Percentiles rank a stretch among this genome's conserved stretches.
These are phyloP conservation scores for Helogale parvula DNA, from an alignment of 2,113 vertebrate species.

Conservation along the genomic window DNA sequence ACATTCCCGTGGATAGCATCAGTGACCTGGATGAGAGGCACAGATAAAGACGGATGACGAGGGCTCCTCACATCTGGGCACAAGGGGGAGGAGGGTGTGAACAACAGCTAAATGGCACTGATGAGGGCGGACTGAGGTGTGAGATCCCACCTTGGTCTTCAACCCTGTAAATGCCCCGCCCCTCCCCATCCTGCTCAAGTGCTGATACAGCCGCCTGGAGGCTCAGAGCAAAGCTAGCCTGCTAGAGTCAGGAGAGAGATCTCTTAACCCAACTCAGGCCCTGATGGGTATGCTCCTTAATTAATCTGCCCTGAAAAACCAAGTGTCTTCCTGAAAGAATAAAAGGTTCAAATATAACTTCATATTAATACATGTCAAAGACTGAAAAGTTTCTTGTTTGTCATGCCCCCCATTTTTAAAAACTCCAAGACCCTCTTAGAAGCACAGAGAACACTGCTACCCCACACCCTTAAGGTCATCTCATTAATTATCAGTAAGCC, in stretches of 20 bases:
- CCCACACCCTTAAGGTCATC: background rate
- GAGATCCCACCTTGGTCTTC: background rate
- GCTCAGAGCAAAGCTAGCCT: background rate
- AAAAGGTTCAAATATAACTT: background rate
- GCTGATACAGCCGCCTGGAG: background rate
- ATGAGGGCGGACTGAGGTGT: background rate
- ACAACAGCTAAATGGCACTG: background rate
- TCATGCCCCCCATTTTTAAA: background rate
- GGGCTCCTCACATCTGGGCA: background rate
- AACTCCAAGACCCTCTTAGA: background rate
- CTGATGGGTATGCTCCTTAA: background rate
- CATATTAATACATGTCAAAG: background rate
- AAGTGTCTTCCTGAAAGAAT: constrained; percentile 23
- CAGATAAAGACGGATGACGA: background rate
- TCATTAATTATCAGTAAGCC: background rate
- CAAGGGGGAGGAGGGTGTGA: background rate
- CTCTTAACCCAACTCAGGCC: background rate
- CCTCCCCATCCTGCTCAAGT: too few relatives aligned
- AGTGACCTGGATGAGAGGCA: background rate
- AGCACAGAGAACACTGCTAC: background rate
- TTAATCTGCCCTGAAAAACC: background rate
- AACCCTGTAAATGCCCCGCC: background rate
- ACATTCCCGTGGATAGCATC: background rate
- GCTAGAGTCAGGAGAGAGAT: background rate
- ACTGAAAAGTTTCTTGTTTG: background rate